phyloP scores from a whole-genome alignment of 2,888 invertebrate genomes.

The Nysson spinosus region DNA sequence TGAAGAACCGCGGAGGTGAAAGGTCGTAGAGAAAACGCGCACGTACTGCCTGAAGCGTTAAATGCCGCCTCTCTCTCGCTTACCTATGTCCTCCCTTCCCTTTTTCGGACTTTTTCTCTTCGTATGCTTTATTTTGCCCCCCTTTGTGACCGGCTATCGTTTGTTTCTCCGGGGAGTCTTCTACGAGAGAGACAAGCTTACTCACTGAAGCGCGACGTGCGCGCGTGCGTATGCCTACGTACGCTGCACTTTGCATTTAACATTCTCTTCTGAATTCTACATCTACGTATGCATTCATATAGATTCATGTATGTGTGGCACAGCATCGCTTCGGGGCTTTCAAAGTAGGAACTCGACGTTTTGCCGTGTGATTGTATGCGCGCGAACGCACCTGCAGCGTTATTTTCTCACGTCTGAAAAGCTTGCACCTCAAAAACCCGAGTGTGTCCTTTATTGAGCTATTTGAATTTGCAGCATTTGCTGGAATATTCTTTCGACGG shows the following conservation, averaged over 20 bases:
- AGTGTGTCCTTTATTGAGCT: slow-evolving; percentile 40
- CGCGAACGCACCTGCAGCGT: slow-evolving; percentile 32
- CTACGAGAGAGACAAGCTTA: slow-evolving; percentile 29
- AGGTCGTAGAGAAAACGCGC: slow-evolving; percentile 54
- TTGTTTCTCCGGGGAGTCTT: slow-evolving; percentile 58
- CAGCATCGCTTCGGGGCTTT: slow-evolving; percentile 31
- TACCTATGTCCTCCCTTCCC: slow-evolving; percentile 1
- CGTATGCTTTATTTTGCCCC: slow-evolving; percentile 42
- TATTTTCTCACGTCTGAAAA: slow-evolving; percentile 47
- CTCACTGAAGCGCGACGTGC: slow-evolving; percentile 35
- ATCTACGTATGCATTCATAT: background rate
- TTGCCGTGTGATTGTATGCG: slow-evolving; percentile 31
- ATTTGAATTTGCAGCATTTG: slow-evolving; percentile 35
- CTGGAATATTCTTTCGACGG: slow-evolving; percentile 20
- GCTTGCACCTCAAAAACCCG: slow-evolving; percentile 26
- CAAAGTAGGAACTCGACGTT: slow-evolving; percentile 12
- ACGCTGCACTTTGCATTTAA: slow-evolving; percentile 41
- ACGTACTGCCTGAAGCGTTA: slow-evolving; percentile 53
- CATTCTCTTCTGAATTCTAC: slow-evolving; percentile 22
- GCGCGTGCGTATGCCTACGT: slow-evolving; percentile 6
- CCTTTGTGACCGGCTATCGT: slow-evolving; percentile 57
- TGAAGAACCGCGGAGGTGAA: slow-evolving; percentile 56
- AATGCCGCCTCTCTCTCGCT: slow-evolving; percentile 49
- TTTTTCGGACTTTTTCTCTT: slow-evolving; percentile 19
- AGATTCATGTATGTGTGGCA: background rate